Conservation (phyloP, 2,113 vertebrate genomes). For the Oryzias woworae region DNA sequence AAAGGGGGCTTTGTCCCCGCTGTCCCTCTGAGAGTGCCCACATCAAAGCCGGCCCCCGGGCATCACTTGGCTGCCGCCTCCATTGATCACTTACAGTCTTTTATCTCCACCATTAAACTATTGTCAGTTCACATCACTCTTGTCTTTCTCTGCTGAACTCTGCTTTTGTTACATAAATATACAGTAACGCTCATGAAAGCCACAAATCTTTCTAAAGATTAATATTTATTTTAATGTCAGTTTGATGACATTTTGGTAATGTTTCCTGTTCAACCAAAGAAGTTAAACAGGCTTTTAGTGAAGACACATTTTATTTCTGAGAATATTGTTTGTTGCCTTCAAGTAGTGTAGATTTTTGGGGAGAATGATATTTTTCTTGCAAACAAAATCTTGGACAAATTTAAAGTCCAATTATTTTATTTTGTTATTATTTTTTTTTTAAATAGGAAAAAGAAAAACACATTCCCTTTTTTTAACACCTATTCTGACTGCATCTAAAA, state of each 20-base stretch:
- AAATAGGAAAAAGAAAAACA: no score
- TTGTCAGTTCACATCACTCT: constrained; percentile 83
- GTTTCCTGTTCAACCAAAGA: not conserved
- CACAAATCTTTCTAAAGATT: constrained; percentile 24
- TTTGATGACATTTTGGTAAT: not conserved
- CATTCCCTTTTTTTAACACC: no score
- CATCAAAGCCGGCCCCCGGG: constrained; percentile 83
- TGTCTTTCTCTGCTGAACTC: constrained; percentile 79
- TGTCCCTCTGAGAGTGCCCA: constrained; percentile 79
- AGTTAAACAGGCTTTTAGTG: no score
- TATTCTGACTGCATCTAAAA: no score
- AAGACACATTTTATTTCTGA: no score
- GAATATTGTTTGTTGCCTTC: no score
- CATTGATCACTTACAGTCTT: constrained; percentile 90
- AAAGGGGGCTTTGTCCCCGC: constrained; percentile 82
- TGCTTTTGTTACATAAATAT: constrained; percentile 74
- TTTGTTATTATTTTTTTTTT: no score
- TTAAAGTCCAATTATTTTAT: no score
- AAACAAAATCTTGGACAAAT: no score
- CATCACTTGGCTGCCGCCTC: constrained; percentile 83
- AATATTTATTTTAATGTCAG: not conserved
- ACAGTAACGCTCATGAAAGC: constrained; percentile 36
- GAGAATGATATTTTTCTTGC: no score
- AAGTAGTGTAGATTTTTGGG: no score
- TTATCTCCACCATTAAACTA: constrained; percentile 80